A percentile compares a stretch with the other conserved stretches of the same genome.
These are phyloP conservation scores for Prionace glauca DNA, from an alignment of 2,797 vertebrate species.

Conservation along the genomic window DNA sequence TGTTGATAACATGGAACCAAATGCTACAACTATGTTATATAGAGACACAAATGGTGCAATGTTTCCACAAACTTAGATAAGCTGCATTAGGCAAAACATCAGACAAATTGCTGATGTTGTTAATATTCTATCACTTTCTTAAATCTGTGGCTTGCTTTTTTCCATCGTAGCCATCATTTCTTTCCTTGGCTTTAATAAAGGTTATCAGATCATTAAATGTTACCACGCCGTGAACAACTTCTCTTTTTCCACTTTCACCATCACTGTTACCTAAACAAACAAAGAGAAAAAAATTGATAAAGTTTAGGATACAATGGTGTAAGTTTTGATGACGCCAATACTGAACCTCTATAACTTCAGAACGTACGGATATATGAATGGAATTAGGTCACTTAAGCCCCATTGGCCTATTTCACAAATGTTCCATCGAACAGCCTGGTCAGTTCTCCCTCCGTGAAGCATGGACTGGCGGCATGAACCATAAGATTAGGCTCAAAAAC, in stretches of 20 bases:
- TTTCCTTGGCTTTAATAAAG: background rate
- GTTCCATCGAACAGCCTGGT: too few species aligned
- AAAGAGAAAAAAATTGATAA: background rate
- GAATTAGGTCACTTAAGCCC: background rate
- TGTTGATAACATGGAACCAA: background rate
- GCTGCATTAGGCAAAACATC: background rate
- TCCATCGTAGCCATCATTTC: background rate
- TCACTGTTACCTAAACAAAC: background rate
- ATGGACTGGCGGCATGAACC: too few species aligned
- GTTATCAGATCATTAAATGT: conserved; percentile 20
- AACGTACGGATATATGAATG: background rate
- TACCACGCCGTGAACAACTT: background rate
- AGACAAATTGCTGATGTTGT: background rate
- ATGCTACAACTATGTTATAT: background rate
- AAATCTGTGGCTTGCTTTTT: background rate
- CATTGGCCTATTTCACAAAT: too few species aligned
- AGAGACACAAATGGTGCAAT: background rate
- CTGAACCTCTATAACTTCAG: background rate
- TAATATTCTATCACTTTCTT: background rate
- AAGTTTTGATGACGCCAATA: background rate
- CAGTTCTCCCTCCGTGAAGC: too few species aligned
- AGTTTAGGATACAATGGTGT: background rate
- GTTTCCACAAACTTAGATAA: too few species aligned
- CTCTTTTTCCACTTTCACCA: background rate
- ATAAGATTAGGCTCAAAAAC: too few species aligned